A percentile compares a stretch with the other conserved stretches of the same genome.
Conservation (phyloP, 2,888 invertebrate species). For the Flexamia atlantica region DNA sequence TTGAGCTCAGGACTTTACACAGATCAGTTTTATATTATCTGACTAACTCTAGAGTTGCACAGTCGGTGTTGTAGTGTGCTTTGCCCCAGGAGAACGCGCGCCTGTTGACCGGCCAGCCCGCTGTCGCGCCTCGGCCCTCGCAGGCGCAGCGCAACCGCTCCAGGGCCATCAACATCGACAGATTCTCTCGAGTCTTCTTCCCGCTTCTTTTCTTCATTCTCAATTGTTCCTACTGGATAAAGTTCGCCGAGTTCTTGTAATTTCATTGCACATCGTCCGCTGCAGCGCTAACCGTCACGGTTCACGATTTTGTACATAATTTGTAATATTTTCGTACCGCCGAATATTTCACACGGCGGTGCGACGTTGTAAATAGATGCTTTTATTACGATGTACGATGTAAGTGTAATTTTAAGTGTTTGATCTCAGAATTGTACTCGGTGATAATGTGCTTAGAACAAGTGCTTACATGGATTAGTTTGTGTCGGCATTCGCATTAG, state of each 20-base stretch:
- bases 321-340: slow-evolving; percentile 29
- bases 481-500: background rate
- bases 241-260: slow-evolving; percentile 81
- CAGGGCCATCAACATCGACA: slow-evolving; percentile 84
- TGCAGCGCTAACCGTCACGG: background rate
- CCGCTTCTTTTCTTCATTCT: slow-evolving; percentile 83
- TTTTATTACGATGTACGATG: background rate
- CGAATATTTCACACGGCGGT: slow-evolving; percentile 19
- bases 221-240: slow-evolving; percentile 85
- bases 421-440: background rate
- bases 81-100: slow-evolving; percentile 74
- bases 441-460: slow-evolving; percentile 13
- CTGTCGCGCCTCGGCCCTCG: slow-evolving; percentile 74
- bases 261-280: slow-evolving; percentile 19
- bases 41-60: slow-evolving; percentile 46
- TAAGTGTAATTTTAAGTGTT: slow-evolving; percentile 41
- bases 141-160: slow-evolving; percentile 80
- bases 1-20: too few relatives aligned
- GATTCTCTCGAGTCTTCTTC: slow-evolving; percentile 84
- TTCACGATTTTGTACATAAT: slow-evolving; percentile 31
- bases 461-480: background rate
- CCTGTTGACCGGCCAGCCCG: slow-evolving; percentile 73
- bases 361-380: slow-evolving; percentile 31
- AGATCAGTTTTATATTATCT: too few relatives aligned
- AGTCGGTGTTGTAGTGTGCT: slow-evolving; percentile 25